Evolutionary conservation across 2,113 vertebrate species (phyloP), one percentile per base, ranked within the genome.

Genomic region (Solea solea): DNA sequence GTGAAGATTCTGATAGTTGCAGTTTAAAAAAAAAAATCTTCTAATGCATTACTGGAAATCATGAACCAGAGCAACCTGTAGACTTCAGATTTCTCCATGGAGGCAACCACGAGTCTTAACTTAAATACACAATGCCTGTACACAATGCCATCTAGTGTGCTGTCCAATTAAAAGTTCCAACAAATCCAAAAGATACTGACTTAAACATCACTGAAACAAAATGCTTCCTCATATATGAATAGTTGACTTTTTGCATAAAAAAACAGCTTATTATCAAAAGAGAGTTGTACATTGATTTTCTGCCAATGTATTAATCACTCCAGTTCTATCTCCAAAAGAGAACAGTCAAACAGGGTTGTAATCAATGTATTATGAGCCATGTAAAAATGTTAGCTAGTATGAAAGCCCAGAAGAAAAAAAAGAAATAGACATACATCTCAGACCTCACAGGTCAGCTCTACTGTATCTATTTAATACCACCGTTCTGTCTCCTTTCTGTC

Each of bases 391-490:
- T 9, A 10, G 44, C 8, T 9, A 8, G 9, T 44, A 44, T 45
- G 44, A 48, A 5, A 48, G 11, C 45, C 12, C 11, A 48, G 10
- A 13, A 48, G 11, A 21, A 52, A 61, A 21, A 65, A 2, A 75
- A 62, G 11, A 16, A 46, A 14, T 48, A 39, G 71, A 63, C 44
- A 34, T 62, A 11, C 46, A 58, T 28, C 71, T 68, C 34, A 65
- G 72, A 60, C 58, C 64, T 69, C 74, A 78, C 78, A 68, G 61
- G 15, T 51, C 42, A 68, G 61, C 15, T 51, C 42, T 53, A 70
- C 78, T 59, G 68, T 76, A 80, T 89, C 82, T 70, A 69, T 90
- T 88, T 90, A 90, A 91, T 89, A 82, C 64, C 61, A 80, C 64
- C 75, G 84, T 62, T 71, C 78, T 71, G 69, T 79, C 87, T 86